Evolutionary conservation across 1,140 invertebrate species (phyloP), one percentile per base, ranked within the genome.

Genomic region (Diorhabda elongata): DNA sequence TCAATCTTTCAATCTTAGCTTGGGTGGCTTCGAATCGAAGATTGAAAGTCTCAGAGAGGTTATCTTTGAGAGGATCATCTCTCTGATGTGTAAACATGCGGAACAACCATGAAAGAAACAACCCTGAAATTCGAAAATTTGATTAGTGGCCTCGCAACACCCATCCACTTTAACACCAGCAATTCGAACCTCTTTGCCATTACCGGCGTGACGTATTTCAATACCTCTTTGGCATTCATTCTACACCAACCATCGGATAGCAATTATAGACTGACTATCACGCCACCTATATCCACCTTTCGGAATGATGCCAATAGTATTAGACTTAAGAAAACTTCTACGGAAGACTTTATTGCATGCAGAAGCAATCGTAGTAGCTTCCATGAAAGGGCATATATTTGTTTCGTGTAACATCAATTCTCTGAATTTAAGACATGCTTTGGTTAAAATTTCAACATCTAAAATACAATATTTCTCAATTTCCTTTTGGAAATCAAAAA

Each of bases 401-500:
- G 42, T 57, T 11, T 64, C 64, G 5, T 64, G 43, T 3, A 69
- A 4, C 43, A 71, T 43, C 26, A 61, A 59, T 9, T 71, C 5
- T 58, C 69, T 66, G 56, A 71, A 71, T 61, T 66, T 62, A 2
- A 69, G 6, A 63, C 71, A 73, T 4, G 58, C 68, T n/a, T 7
- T 42, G 3, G 56, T 47, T 58, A 73, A 43, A 52, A 73, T 73
- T 9, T 73, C 64, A 11, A 73, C 69, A 41, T 73, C 71, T 8
- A 6, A 59, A 8, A 52, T 60, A 62, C 70, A 73, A 47, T 73
- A 78, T 9, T 73, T 47, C 5, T 67, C 52, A 3, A 78, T 59
- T 44, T 75, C 75, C 42, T 70, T 64, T 7, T 70, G 9, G 42
- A 76, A 58, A 64, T 71, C 59, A 44, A 76, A 77, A 7, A 69